phyloP scores from a whole-genome alignment of 2,888 invertebrate genomes.

The Embidobia sp. region DNA sequence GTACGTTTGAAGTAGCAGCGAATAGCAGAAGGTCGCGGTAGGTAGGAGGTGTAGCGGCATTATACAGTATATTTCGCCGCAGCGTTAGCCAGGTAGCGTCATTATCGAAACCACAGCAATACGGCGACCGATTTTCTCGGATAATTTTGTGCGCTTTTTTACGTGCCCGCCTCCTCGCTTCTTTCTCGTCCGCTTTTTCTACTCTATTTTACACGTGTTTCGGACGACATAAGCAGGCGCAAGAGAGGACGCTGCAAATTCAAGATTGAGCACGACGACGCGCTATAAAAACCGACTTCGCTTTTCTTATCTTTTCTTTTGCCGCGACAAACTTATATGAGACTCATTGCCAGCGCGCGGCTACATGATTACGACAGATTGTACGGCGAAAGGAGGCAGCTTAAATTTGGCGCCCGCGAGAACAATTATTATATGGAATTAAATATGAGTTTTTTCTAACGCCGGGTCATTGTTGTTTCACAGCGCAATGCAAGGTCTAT shows the following conservation, averaged over 20 bases:
- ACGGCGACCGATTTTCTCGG: slow-evolving; percentile 64
- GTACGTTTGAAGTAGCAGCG: slow-evolving; percentile 25
- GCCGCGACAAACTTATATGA: no score
- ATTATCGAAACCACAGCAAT: slow-evolving; percentile 62
- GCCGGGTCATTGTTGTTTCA: no score
- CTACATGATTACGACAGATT: slow-evolving; percentile 40
- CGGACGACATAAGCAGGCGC: slow-evolving; percentile 21
- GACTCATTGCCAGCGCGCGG: slow-evolving; percentile 27
- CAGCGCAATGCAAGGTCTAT: no score
- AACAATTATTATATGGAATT: no score
- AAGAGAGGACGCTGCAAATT: slow-evolving; percentile 26
- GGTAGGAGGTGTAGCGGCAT: slow-evolving; percentile 9
- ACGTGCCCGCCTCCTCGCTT: no score
- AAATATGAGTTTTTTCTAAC: no score
- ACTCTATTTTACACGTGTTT: slow-evolving; percentile 51
- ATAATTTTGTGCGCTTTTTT: slow-evolving; percentile 58
- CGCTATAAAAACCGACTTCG: slow-evolving; percentile 26
- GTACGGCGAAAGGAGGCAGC: slow-evolving; percentile 11
- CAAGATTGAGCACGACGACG: slow-evolving; percentile 37
- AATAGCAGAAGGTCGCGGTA: slow-evolving; percentile 19
- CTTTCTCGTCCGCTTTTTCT: slow-evolving; percentile 40
- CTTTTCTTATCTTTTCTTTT: slow-evolving; percentile 35
- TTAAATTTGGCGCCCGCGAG: not conserved
- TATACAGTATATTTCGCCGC: slow-evolving; percentile 28
- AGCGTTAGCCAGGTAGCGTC: slow-evolving; percentile 57